These are phyloP conservation scores for Hyposoter dolosus DNA, from an alignment of 2,888 invertebrate species.

Conservation along the genomic window DNA sequence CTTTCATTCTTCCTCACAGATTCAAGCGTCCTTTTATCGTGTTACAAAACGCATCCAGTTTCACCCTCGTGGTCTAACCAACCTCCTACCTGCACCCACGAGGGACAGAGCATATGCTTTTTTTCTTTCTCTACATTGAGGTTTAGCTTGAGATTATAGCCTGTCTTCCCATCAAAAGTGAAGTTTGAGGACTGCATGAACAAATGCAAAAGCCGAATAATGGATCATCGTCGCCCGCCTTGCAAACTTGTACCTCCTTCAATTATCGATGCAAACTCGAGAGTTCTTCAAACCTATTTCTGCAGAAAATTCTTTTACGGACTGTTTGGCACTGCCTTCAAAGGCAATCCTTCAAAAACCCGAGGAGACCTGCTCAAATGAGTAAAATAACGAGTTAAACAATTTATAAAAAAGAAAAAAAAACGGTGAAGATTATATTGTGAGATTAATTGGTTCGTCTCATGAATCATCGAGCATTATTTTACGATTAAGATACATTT, in stretches of 20 bases:
- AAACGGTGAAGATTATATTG: neutral
- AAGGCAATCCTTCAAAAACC: neutral
- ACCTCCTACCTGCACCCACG: neutral
- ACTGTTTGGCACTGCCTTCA: neutral
- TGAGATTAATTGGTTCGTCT: neutral
- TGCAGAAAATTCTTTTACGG: neutral
- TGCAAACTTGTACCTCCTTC: slow-evolving; percentile 36
- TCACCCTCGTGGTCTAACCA: slow-evolving; percentile 43
- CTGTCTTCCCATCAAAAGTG: slow-evolving; percentile 35
- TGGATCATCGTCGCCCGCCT: slow-evolving; percentile 37
- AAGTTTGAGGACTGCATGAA: slow-evolving; percentile 39
- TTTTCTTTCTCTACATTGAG: slow-evolving; percentile 27
- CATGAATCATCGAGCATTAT: neutral
- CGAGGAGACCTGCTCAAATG: neutral
- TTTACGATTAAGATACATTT: neutral
- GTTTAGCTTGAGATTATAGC: slow-evolving; percentile 24
- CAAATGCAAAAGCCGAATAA: slow-evolving; percentile 62
- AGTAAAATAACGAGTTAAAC: neutral
- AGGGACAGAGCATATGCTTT: slow-evolving; percentile 46
- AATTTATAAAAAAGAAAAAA: neutral
- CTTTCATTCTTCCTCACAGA: neutral
- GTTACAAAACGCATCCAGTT: slow-evolving; percentile 38
- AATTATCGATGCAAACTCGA: slow-evolving; percentile 57
- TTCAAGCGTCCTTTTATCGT: slow-evolving; percentile 30
- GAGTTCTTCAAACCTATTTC: slow-evolving; percentile 18